These are phyloP conservation scores for Oikopleura albicans DNA, from an alignment of 23 tunicate species.

Conservation along the genomic window DNA sequence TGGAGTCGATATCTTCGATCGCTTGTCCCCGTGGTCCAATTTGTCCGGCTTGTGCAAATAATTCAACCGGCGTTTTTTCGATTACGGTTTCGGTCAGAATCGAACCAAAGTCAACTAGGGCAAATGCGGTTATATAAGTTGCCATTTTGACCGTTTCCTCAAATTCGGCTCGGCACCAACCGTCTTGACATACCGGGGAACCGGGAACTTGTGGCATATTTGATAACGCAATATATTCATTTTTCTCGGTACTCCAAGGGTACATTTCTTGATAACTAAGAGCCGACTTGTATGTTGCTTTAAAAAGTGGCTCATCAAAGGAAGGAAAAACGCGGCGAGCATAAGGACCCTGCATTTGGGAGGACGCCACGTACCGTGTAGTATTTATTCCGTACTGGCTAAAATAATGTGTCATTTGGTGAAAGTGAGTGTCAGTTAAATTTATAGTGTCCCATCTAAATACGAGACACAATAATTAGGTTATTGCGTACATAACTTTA, in stretches of 20 bases:
- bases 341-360: conserved; percentile 11
- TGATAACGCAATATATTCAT: background rate
- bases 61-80: background rate
- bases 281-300: background rate
- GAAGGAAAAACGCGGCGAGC: background rate
- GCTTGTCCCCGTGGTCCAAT: background rate
- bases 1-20: background rate
- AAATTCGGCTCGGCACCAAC: background rate
- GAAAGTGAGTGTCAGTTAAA: too few species aligned
- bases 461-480: too few species aligned
- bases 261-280: background rate
- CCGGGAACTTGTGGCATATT: background rate
- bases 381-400: too few species aligned
- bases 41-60: background rate
- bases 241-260: background rate
- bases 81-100: background rate
- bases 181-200: background rate
- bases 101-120: conserved; percentile 11
- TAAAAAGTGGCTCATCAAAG: background rate
- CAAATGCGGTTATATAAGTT: background rate
- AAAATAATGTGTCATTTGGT: too few species aligned
- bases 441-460: too few species aligned
- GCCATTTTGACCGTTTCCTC: background rate
- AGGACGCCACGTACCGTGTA: background rate
- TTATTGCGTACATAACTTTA: too few species aligned